Base-by-base conservation (phyloP, 1,140 invertebrate species). In the Calephelis virginiensis region DNA sequence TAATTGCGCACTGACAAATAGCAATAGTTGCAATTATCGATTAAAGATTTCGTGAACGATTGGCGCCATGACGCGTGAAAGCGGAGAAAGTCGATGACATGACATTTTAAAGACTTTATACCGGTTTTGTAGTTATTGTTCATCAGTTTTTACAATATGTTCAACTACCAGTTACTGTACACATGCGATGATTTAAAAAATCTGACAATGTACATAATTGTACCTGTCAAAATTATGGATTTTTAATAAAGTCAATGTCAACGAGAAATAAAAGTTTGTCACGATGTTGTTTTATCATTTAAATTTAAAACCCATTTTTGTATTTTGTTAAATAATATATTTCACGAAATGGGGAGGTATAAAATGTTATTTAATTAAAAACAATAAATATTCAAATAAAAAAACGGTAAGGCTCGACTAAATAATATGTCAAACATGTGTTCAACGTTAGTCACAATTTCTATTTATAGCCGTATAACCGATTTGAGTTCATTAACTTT, bases 381-480 rank as follows among this genome's bases (percentile, higher is more conserved):
- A 43, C 8, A 43, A 6, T 9, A 7, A 43, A 6, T 43, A 43
- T 43, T 37, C 14, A 59, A 28, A 37, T 28, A 14, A 11, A 37
- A 43, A 53, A 64, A 66, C 45, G 53, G 61, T 60, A 66, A 66
- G 53, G 56, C 46, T 66, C 73, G 68, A 76, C 75, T 73, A 62
- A 72, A 64, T 74, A 68, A 64, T 74, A 68, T 76, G 80, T 82
- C 75, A 80, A 82, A 65, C 80, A 83, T 85, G 77, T 64, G 40
- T 71, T 83, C 14, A 47, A 40, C 60, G 63, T 81, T 74, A 79
- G 76, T 89, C 84, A 86, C 60, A 28, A n/a, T 28, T 66, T 73
- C 82, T 89, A 89, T 86, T 80, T 87, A 78, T 88, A 82, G 79
- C 67, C 11, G 61, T 59, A n/a, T 66, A 67, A 75, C 68, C 74